These are phyloP conservation scores for Limonius californicus DNA, from an alignment of 1,140 invertebrate genomes.

Conservation along the genomic window DNA sequence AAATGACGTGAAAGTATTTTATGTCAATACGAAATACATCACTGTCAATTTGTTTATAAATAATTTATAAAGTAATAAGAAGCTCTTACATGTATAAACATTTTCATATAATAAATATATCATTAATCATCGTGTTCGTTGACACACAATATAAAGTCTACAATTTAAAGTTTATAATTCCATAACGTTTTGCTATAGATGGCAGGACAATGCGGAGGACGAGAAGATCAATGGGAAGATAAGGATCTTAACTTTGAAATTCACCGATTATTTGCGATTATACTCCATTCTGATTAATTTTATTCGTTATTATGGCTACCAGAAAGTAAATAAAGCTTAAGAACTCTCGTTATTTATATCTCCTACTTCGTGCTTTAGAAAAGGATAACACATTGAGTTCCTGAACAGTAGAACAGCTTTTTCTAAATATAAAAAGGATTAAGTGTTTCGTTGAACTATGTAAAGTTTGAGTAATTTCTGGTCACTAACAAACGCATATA, in stretches of 20 bases:
- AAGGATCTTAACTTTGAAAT: slow-evolving; percentile 11
- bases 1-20: background rate
- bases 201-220: slow-evolving; percentile 9
- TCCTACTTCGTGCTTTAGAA: too few species aligned
- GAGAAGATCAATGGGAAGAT: slow-evolving; percentile 6
- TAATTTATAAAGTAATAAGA: slow-evolving; percentile 8
- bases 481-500: too few species aligned
- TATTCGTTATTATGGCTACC: background rate
- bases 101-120: slow-evolving; percentile 14
- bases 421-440: too few species aligned
- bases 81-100: background rate
- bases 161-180: slow-evolving; percentile 11
- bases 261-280: slow-evolving; percentile 9
- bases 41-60: slow-evolving; percentile 1
- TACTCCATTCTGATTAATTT: slow-evolving; percentile 9
- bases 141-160: slow-evolving; percentile 4
- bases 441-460: too few species aligned
- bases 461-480: too few species aligned
- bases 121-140: background rate
- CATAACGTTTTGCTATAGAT: background rate
- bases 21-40: background rate
- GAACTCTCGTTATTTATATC: background rate
- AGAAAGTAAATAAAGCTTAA: slow-evolving; percentile 3
- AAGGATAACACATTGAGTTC: too few species aligned
- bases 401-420: too few species aligned